A percentile compares a stretch with the other conserved stretches of the same genome.
Conservation (phyloP, 1,140 invertebrate species). For the Apis cerana region DNA sequence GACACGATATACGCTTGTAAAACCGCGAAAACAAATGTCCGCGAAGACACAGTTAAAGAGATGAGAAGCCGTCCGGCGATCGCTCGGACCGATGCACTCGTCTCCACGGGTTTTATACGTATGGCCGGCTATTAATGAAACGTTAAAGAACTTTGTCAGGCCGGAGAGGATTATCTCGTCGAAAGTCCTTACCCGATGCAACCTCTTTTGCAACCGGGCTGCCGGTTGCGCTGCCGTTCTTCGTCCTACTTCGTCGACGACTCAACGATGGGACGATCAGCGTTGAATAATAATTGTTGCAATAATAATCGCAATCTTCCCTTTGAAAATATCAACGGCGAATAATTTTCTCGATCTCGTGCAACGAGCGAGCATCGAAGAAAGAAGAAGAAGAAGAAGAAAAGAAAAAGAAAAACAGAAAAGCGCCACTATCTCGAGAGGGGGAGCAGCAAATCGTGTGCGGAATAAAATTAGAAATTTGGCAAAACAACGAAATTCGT, state of each 20-base stretch:
- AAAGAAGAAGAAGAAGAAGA: too few species aligned
- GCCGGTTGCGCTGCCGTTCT: slow-evolving; percentile 50
- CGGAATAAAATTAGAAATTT: not conserved
- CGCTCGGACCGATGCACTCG: slow-evolving; percentile 43
- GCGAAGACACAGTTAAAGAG: slow-evolving; percentile 50
- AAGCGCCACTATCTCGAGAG: too few species aligned
- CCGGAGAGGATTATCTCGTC: slow-evolving; percentile 63
- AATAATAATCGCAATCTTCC: too few species aligned
- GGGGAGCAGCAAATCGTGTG: too few species aligned
- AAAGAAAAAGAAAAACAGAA: too few species aligned
- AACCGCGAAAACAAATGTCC: slow-evolving; percentile 69
- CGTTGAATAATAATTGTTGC: too few species aligned
- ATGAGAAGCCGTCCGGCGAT: not conserved
- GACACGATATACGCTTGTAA: slow-evolving; percentile 63
- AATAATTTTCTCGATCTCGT: too few species aligned
- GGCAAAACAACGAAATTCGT: too few species aligned
- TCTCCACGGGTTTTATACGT: slow-evolving; percentile 53
- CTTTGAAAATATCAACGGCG: too few species aligned
- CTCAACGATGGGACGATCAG: not conserved
- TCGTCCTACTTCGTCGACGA: not conserved
- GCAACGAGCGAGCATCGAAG: too few species aligned
- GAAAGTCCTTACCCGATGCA: slow-evolving; percentile 47
- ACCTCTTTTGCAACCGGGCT: slow-evolving; percentile 45
- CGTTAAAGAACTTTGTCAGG: slow-evolving; percentile 66
- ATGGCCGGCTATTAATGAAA: slow-evolving; percentile 69